Evolutionary conservation across 2,797 vertebrate genomes (phyloP).

Genomic region (Halcyon leucocephala): DNA sequence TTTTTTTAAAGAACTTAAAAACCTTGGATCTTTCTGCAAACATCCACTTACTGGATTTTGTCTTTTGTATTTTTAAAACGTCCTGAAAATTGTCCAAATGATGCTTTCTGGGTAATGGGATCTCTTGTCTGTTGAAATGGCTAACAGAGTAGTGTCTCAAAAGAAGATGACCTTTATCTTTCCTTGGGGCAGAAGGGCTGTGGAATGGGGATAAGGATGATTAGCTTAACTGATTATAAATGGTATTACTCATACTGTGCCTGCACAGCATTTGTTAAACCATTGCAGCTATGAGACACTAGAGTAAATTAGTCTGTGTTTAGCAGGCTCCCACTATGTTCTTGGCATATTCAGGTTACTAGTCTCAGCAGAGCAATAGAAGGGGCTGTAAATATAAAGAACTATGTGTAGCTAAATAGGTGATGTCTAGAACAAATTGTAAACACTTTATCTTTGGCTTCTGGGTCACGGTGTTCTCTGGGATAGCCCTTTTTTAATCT

Average conservation of each 20-base stretch:
- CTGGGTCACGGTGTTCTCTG: background rate
- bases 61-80: background rate
- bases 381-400: constrained; percentile 15
- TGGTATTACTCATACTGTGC: background rate
- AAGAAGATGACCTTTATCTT: background rate
- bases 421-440: constrained; percentile 12
- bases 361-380: background rate
- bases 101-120: background rate
- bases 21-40: background rate
- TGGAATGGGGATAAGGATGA: background rate
- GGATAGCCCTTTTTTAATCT: background rate
- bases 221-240: constrained; percentile 22
- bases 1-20: background rate
- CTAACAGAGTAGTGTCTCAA: background rate
- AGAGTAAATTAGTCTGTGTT: background rate
- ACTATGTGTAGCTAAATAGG: background rate
- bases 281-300: background rate
- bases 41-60: background rate
- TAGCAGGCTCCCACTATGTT: background rate
- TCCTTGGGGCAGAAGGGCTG: background rate
- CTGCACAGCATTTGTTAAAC: background rate
- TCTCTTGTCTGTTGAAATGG: background rate
- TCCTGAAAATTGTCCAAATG: background rate
- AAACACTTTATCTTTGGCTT: constrained; percentile 16
- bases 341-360: constrained; percentile 25